A percentile compares a stretch with the other conserved stretches of the same genome.
Conservation (phyloP, 2,113 vertebrate species). For the Cavia porcellus region DNA sequence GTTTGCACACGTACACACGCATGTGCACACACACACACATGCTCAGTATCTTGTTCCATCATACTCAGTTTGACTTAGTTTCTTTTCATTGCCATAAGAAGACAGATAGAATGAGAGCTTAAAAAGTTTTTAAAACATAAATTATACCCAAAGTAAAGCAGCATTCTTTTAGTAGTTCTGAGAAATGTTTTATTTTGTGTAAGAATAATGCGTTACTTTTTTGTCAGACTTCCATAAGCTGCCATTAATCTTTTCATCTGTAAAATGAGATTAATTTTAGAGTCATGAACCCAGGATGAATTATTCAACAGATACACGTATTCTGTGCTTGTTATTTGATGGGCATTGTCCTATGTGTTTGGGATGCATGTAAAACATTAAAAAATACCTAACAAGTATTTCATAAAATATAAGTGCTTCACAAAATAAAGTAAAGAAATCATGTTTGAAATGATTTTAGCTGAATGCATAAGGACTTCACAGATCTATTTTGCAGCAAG, state of each 20-base stretch:
- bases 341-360: background rate
- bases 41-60: background rate
- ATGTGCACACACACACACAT: background rate
- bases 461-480: background rate
- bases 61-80: background rate
- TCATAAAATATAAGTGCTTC: background rate
- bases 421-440: background rate
- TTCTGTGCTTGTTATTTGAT: background rate
- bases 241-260: conserved; percentile 3
- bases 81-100: background rate
- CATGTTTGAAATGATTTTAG: conserved; percentile 8
- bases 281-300: conserved; percentile 5
- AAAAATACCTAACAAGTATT: background rate
- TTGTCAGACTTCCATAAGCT: background rate
- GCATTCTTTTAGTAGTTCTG: background rate
- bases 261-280: background rate
- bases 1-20: background rate
- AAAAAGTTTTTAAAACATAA: background rate
- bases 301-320: conserved; percentile 19
- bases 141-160: background rate
- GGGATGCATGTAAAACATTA: background rate
- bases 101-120: background rate
- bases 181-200: background rate
- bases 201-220: background rate
- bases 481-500: background rate